A percentile compares a stretch with the other conserved stretches of the same genome.
Evolutionary conservation across 2,113 vertebrate genomes (phyloP).

Genomic region (Lophura nycthemera): DNA sequence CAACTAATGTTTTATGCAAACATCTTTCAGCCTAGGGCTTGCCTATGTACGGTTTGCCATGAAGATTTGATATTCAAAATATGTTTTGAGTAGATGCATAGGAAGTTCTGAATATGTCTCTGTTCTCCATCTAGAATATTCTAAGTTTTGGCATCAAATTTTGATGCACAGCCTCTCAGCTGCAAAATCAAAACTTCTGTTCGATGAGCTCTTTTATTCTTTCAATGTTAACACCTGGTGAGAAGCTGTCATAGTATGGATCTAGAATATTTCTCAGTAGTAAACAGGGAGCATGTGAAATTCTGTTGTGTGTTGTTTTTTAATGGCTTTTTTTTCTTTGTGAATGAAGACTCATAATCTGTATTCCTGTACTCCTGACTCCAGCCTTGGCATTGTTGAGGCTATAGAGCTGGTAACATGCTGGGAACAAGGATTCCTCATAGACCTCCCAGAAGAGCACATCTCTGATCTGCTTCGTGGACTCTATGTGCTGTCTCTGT

Average conservation of each 20-base stretch:
- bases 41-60: conserved; percentile 42
- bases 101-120: neutral
- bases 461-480: neutral
- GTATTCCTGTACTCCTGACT: neutral
- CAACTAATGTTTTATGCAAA: conserved; percentile 58
- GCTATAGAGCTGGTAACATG: neutral
- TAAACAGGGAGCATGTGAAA: neutral
- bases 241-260: neutral
- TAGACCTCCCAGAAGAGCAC: neutral
- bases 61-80: conserved; percentile 51
- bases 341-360: neutral
- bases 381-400: neutral
- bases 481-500: neutral
- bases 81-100: conserved; percentile 18
- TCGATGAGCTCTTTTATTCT: neutral
- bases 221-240: neutral
- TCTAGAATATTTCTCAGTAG: neutral
- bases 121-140: neutral
- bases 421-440: neutral
- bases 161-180: neutral
- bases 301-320: neutral
- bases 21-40: conserved; percentile 62
- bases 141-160: neutral
- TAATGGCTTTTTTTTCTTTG: neutral
- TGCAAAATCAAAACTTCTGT: neutral